These are phyloP conservation scores for Chanos chanos DNA, from an alignment of 2,797 vertebrate genomes.

Conservation along the genomic window DNA sequence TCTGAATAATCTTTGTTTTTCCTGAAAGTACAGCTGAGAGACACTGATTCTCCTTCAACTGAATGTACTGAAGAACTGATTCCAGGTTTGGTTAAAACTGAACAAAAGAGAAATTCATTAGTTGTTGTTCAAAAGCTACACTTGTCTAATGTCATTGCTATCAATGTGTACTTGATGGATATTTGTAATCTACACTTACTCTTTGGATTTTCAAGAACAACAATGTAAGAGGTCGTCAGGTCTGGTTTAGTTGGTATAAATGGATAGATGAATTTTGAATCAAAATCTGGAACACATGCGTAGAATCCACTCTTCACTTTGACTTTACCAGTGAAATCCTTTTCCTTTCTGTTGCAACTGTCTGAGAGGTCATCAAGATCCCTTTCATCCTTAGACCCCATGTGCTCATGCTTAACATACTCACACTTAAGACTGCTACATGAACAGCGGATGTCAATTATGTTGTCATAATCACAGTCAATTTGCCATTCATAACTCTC, in stretches of 20 bases:
- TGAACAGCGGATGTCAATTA: too few species aligned
- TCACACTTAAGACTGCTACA: too few species aligned
- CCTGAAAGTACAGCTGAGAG: slow-evolving; percentile 20
- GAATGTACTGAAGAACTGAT: not conserved
- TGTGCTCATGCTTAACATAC: too few species aligned
- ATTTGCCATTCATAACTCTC: too few species aligned
- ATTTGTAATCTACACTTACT: slow-evolving; percentile 19
- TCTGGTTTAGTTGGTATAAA: too few species aligned
- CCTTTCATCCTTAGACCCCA: too few species aligned
- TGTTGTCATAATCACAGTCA: too few species aligned
- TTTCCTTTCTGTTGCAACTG: too few species aligned
- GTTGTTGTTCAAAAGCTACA: not conserved
- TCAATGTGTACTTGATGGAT: not conserved
- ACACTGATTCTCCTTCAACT: slow-evolving; percentile 13
- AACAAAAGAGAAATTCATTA: not conserved
- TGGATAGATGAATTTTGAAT: not conserved
- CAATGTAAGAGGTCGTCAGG: slow-evolving; percentile 18
- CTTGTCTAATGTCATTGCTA: not conserved
- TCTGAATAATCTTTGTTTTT: not conserved
- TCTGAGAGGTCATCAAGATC: too few species aligned
- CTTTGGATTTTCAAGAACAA: not conserved
- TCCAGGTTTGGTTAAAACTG: not conserved
- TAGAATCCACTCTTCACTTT: too few species aligned
- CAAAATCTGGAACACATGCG: not conserved
- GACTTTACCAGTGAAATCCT: too few species aligned